These are phyloP conservation scores for Diacarnus erythraeanus DNA, from an alignment of 37 sponge, comb jelly and placozoan species.

Conservation along the genomic window DNA sequence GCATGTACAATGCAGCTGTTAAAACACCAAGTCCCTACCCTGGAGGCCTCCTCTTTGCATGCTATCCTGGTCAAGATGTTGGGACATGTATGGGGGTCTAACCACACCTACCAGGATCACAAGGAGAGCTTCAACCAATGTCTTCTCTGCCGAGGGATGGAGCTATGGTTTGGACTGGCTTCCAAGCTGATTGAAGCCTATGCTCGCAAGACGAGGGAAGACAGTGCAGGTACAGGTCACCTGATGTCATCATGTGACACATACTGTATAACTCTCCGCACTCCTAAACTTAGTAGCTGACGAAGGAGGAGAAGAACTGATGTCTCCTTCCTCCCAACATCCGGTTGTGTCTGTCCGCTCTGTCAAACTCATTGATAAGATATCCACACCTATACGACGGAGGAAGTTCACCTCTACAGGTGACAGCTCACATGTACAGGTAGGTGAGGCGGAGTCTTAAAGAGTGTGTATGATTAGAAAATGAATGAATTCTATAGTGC, in stretches of 20 bases:
- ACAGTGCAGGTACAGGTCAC: constrained; percentile 7
- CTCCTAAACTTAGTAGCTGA: neutral
- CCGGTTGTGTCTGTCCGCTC: neutral
- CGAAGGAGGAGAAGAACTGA: neutral
- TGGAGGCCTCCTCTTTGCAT: constrained; percentile 10
- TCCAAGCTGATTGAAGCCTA: constrained; percentile 20
- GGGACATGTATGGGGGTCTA: constrained; percentile 22
- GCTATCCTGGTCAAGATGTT: constrained; percentile 19
- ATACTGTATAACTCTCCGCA: neutral
- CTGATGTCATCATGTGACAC: neutral
- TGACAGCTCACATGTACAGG: neutral
- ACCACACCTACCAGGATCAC: constrained; percentile 23
- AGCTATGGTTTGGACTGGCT: constrained; percentile 45
- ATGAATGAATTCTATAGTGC: neutral
- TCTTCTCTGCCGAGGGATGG: constrained; percentile 46
- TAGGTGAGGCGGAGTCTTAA: neutral
- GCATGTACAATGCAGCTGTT: constrained; percentile 12
- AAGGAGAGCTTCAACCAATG: constrained; percentile 27
- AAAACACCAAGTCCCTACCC: neutral
- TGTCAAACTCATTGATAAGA: neutral
- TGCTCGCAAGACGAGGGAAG: neutral
- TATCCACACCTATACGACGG: neutral
- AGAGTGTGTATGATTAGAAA: neutral
- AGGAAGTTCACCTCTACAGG: neutral
- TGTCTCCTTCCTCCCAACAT: neutral